These are phyloP conservation scores for Nibea coibor DNA, from an alignment of 2,113 vertebrate species.

Conservation along the genomic window DNA sequence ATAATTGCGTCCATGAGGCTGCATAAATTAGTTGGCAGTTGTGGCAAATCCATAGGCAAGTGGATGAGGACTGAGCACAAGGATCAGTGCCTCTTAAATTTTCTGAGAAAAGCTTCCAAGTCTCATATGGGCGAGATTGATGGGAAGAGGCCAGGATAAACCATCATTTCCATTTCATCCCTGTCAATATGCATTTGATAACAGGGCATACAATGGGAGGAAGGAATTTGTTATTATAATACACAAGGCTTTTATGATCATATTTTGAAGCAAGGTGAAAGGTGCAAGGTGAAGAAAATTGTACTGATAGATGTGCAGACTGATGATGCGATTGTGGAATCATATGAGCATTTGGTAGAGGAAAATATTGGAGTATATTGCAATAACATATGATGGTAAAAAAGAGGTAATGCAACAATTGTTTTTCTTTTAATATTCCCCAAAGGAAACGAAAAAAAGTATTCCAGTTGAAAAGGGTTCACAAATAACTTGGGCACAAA, in stretches of 20 bases:
- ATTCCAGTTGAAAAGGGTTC: neutral
- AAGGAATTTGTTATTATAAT: conserved; percentile 65
- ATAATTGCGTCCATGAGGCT: conserved; percentile 80
- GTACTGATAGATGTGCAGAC: conserved; percentile 54
- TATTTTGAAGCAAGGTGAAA: conserved; percentile 62
- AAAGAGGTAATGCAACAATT: conserved; percentile 2
- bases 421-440: conserved; percentile 21
- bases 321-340: conserved; percentile 39
- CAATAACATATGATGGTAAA: conserved; percentile 1
- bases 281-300: conserved; percentile 69
- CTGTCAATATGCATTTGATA: conserved; percentile 72
- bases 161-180: conserved; percentile 74
- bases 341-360: conserved; percentile 35
- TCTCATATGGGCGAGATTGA: conserved; percentile 63
- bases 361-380: conserved; percentile 48
- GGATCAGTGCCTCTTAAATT: conserved; percentile 65
- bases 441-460: conserved; percentile 12
- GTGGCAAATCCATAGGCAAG: conserved; percentile 66
- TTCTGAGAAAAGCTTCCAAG: conserved; percentile 44
- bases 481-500: neutral
- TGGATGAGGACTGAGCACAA: conserved; percentile 48
- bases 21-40: conserved; percentile 79
- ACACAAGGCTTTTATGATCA: conserved; percentile 57
- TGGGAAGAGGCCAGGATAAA: conserved; percentile 62
- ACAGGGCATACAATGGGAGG: conserved; percentile 40